phyloP scores from a whole-genome alignment of 2,113 vertebrate genomes.

The Caranx melampygus region DNA sequence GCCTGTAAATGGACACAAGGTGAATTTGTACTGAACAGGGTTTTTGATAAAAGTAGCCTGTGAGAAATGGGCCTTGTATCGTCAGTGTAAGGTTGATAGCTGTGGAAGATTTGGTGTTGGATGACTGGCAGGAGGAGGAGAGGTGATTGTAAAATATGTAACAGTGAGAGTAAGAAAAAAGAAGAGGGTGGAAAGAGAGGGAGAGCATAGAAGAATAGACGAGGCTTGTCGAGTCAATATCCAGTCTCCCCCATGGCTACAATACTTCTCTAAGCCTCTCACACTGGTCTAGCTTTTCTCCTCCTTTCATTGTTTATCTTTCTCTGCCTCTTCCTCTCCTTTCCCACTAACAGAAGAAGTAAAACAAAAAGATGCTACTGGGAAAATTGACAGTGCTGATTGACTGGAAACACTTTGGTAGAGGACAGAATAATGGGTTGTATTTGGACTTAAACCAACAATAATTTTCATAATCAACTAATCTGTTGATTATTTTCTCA shows the following conservation, averaged over 20 bases:
- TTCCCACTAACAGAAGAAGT: constrained; percentile 2
- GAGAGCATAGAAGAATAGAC: constrained; percentile 48
- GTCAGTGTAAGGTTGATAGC: constrained; percentile 3
- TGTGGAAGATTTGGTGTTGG: constrained; percentile 33
- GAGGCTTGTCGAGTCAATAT: constrained; percentile 61
- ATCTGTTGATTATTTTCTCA: not conserved
- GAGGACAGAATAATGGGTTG: not conserved
- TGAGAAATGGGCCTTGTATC: not conserved
- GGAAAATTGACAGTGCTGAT: not conserved
- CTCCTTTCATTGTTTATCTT: constrained; percentile 44
- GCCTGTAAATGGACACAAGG: constrained; percentile 1
- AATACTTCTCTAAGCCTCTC: constrained; percentile 55
- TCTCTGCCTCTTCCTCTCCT: constrained; percentile 23
- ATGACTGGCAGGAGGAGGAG: constrained; percentile 29
- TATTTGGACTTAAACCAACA: not conserved
- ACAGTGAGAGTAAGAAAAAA: constrained; percentile 9
- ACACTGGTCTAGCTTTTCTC: constrained; percentile 34
- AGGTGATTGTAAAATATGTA: constrained; percentile 38
- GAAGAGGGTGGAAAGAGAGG: constrained; percentile 11
- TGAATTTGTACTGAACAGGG: not conserved
- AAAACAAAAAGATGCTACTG: constrained; percentile 2
- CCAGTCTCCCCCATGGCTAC: constrained; percentile 59
- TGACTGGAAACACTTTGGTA: not conserved
- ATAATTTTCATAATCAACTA: not conserved
- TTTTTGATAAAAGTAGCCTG: constrained; percentile 7